phyloP scores from a whole-genome alignment of 2,888 invertebrate species.

The Cancer borealis region DNA sequence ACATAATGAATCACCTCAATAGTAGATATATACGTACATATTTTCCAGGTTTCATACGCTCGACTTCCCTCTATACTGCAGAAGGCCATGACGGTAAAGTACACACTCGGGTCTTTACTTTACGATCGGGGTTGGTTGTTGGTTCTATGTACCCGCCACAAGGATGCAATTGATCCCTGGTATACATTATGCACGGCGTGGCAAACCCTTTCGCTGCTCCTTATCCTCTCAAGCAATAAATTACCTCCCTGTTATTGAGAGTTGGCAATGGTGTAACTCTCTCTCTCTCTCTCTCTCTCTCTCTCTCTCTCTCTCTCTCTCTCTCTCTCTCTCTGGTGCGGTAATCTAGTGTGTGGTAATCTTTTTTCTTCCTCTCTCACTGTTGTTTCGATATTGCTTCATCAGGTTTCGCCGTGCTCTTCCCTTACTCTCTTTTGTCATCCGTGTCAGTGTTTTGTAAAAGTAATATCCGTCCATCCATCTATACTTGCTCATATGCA shows the following conservation, averaged over 20 bases:
- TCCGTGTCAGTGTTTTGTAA: neutral
- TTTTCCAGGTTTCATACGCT: neutral
- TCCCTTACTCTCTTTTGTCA: neutral
- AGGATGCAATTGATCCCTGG: neutral
- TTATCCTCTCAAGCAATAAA: neutral
- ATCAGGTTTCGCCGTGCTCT: too few species aligned
- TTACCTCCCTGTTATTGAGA: neutral
- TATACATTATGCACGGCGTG: neutral
- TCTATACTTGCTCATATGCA: neutral
- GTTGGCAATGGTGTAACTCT: neutral
- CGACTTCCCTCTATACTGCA: too few species aligned
- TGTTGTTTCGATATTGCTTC: neutral
- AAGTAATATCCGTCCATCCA: neutral
- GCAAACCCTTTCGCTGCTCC: neutral
- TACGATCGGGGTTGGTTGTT: neutral
- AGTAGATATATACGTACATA: neutral
- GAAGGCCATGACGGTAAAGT: neutral
- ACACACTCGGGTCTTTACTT: neutral
- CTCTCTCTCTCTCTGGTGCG: neutral
- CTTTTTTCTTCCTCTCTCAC: neutral
- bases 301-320: slow-evolving; percentile 20
- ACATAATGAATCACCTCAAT: too few species aligned
- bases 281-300: slow-evolving; percentile 10
- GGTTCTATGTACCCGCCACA: neutral
- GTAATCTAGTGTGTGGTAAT: neutral